A percentile compares a stretch with the other conserved stretches of the same genome.
phyloP scores from a whole-genome alignment of 2,797 vertebrate species.

The Alca torda region DNA sequence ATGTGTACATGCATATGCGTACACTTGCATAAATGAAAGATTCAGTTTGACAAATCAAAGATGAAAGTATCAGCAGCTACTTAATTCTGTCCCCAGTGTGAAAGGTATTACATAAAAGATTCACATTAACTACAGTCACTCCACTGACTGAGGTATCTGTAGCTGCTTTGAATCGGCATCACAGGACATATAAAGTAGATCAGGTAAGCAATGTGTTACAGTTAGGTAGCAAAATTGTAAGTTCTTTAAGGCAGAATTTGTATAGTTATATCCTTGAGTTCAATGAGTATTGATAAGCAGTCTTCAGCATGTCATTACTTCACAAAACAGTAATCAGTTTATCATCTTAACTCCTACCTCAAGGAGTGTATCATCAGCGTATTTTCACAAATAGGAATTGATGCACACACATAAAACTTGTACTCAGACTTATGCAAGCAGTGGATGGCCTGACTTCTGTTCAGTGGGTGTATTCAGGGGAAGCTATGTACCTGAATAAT shows the following conservation, averaged over 20 bases:
- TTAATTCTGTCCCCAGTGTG: neutral
- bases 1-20: neutral
- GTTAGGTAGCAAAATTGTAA: neutral
- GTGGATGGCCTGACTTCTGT: neutral
- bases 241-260: neutral
- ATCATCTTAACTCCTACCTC: neutral
- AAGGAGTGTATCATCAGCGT: neutral
- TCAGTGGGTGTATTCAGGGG: neutral
- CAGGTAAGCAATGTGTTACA: neutral
- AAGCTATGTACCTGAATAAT: neutral
- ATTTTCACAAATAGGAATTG: neutral
- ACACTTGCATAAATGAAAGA: neutral
- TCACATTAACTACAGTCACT: neutral
- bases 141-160: neutral
- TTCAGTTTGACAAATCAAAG: neutral
- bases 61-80: neutral
- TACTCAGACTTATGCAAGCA: neutral
- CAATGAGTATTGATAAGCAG: neutral
- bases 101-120: neutral
- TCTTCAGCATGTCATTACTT: neutral
- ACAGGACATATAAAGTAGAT: neutral
- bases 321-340: neutral
- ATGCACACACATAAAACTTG: neutral
- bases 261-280: neutral
- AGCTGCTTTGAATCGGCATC: neutral